Conservation (phyloP, 2,888 invertebrate genomes). For the Cordylochernes scorpioides region DNA sequence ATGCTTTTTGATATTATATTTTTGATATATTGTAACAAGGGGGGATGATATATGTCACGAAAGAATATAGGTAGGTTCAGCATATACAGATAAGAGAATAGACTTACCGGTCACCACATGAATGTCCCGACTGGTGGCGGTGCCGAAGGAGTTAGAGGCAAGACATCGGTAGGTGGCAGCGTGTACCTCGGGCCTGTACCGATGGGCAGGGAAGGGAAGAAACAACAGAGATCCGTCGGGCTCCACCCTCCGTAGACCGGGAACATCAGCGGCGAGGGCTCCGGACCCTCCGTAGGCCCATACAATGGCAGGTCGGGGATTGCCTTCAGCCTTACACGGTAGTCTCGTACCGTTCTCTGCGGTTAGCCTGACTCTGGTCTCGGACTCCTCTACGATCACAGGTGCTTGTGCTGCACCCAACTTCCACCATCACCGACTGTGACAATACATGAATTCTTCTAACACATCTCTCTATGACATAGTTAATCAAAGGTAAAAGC, state of each 20-base stretch:
- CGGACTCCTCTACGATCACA: too few relatives aligned
- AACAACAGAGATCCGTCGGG: conserved; percentile 61
- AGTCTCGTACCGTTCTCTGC: conserved; percentile 12
- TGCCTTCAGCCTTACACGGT: conserved; percentile 10
- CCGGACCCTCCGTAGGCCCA: conserved; percentile 14
- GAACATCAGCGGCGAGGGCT: conserved; percentile 6
- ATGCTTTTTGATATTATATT: too few relatives aligned
- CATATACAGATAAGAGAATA: too few relatives aligned
- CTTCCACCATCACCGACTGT: too few relatives aligned
- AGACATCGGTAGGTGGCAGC: conserved; percentile 77
- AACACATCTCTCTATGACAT: too few relatives aligned
- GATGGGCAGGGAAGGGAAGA: conserved; percentile 75
- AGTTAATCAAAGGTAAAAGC: too few relatives aligned
- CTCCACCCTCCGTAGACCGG: conserved; percentile 11
- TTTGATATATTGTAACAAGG: too few relatives aligned
- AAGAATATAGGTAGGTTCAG: too few relatives aligned
- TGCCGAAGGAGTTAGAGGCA: conserved; percentile 63
- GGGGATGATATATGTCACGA: too few relatives aligned
- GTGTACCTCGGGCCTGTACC: conserved; percentile 75
- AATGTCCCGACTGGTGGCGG: conserved; percentile 67
- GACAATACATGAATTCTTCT: too few relatives aligned
- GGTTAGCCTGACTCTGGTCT: too few relatives aligned
- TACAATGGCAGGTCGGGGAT: conserved; percentile 9
- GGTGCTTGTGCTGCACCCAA: too few relatives aligned
- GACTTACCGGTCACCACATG: conserved; percentile 79